These are phyloP conservation scores for Drosophila subsilvestris DNA, from an alignment of 2,888 invertebrate species.

Conservation along the genomic window DNA sequence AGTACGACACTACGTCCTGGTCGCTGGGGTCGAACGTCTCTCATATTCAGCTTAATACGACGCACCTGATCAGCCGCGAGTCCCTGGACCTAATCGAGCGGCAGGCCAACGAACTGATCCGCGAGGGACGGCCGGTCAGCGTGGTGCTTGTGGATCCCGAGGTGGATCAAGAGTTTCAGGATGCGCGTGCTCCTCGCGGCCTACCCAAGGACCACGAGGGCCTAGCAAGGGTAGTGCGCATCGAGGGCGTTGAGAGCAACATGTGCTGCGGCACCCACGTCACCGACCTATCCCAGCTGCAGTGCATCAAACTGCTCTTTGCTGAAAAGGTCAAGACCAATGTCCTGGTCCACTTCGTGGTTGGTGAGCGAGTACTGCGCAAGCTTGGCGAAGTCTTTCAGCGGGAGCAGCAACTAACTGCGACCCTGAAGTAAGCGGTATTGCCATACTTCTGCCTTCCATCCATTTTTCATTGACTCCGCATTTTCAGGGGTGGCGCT, in stretches of 20 bases:
- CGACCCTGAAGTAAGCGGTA: slow-evolving; percentile 88
- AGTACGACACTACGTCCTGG: slow-evolving; percentile 90
- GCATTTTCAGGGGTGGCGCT: slow-evolving; percentile 87
- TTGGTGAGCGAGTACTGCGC: slow-evolving; percentile 88
- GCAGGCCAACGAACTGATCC: slow-evolving; percentile 88
- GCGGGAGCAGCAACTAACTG: slow-evolving; percentile 88
- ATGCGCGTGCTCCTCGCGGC: slow-evolving; percentile 85
- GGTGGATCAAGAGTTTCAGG: slow-evolving; percentile 85
- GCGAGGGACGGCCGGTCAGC: slow-evolving; percentile 85
- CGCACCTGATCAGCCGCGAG: slow-evolving; percentile 85
- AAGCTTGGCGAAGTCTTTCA: slow-evolving; percentile 87
- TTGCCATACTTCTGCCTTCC: background rate
- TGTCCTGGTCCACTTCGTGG: slow-evolving; percentile 88
- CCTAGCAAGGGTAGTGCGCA: slow-evolving; percentile 90
- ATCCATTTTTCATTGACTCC: background rate
- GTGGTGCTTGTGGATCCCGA: slow-evolving; percentile 88
- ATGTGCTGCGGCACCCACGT: slow-evolving; percentile 97
- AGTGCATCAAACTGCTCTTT: slow-evolving; percentile 88
- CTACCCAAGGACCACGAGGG: slow-evolving; percentile 92
- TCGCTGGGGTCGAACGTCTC: slow-evolving; percentile 90
- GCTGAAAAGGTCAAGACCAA: slow-evolving; percentile 90
- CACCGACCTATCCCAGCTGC: slow-evolving; percentile 88
- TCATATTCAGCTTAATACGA: slow-evolving; percentile 88
- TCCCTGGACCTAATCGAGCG: slow-evolving; percentile 86
- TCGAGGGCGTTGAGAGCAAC: slow-evolving; percentile 90